Percentiles rank a stretch among this genome's conserved stretches.
These are phyloP conservation scores for Heliangelus exortis DNA, from an alignment of 2,797 vertebrate species.

Conservation along the genomic window DNA sequence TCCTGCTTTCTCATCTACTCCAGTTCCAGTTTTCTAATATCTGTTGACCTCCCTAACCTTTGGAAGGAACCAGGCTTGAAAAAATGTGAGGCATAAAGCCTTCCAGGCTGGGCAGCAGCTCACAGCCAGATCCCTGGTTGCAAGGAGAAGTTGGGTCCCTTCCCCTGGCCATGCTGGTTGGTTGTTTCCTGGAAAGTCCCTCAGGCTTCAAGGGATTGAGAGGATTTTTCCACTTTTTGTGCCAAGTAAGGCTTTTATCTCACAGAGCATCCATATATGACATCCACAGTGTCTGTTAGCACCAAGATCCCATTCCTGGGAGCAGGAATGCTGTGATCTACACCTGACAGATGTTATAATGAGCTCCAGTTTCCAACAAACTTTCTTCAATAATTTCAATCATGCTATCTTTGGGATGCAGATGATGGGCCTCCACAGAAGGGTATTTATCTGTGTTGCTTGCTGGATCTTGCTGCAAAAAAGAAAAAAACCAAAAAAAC, in stretches of 20 bases:
- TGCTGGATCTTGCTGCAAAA: conserved; percentile 59
- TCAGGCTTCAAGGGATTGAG: background rate
- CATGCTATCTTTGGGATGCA: conserved; percentile 71
- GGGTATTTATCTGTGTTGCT: conserved; percentile 73
- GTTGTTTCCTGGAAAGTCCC: background rate
- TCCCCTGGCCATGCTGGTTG: accelerated
- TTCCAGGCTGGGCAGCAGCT: background rate
- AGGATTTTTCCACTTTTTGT: background rate
- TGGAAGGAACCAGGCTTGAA: background rate
- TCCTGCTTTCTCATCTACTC: background rate
- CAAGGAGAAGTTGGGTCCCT: background rate
- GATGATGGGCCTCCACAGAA: conserved; percentile 77
- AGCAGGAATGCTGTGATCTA: conserved; percentile 42
- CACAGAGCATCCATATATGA: accelerated
- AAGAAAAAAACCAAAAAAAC: background rate
- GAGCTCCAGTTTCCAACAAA: conserved; percentile 73
- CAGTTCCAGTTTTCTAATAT: background rate
- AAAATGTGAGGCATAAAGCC: background rate
- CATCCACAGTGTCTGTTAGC: background rate
- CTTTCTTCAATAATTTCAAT: conserved; percentile 75
- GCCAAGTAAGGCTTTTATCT: conserved; percentile 14
- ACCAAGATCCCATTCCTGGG: background rate
- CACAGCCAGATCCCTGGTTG: accelerated
- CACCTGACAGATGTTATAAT: conserved; percentile 89
- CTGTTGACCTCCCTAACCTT: background rate